Evolutionary conservation across 2,797 vertebrate genomes (phyloP), one percentile per base, ranked within the genome.

Genomic region (Schizopygopsis malacanthus): DNA sequence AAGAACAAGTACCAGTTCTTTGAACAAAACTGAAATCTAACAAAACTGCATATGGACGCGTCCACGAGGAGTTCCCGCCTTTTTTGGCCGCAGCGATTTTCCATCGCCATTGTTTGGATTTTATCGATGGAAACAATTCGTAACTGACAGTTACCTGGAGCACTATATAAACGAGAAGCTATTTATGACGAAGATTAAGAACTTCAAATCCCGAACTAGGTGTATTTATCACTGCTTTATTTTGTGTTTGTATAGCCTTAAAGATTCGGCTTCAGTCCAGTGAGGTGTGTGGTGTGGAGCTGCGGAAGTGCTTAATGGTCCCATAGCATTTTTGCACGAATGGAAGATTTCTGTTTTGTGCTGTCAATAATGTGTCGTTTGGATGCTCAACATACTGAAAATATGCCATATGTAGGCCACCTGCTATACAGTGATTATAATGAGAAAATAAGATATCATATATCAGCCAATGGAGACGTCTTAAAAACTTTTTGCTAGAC

Each of bases 161-260:
- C 80, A 81, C 86, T 63, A 78, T 79, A 83, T 85, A 81, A 59
- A 92, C 90, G 89, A 93, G 91, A 90, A 90, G 94, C 92, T 84
- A 93, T 92, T 81, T 39, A 91, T 93, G 92, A 91, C 90, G 92
- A 94, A 90, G 67, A 72, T 33, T 33, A 33, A 20, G 92, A 95
- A 91, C 90, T 92, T 90, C 91, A 39, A 91, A 88, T 88, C 91
- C 93, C 80, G 89, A 94, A 93, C 90, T 90, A 93, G 92, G 90
- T 95, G 95, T 96, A 92, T 95, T 93, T 93, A 92, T 92, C 90
- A 91, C 93, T 95, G 93, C 94, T 97, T 95, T 96, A 93, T 95
- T 96, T 96, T 96, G 95, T 97, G 96, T 99, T 96, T 97, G 96
- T 97, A 95, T 96, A 97, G 97, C 96, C 97, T 98, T 97, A 97